Evolutionary conservation across 2,797 vertebrate species (phyloP), one percentile per base, ranked within the genome.

Genomic region (Microctenopoma stevenorrisi): DNA sequence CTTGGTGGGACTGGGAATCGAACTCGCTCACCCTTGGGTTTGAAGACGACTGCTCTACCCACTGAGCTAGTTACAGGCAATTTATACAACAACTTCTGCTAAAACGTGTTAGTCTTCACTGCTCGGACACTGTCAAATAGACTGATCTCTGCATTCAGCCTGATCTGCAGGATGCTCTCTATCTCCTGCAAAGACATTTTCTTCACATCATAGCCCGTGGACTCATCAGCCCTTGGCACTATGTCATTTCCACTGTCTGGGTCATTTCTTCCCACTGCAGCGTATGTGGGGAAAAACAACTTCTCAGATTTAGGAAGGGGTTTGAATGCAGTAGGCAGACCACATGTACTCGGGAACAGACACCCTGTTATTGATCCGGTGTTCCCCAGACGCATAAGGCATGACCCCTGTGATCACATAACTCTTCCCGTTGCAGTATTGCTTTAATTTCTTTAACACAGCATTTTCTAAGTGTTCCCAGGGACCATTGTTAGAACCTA

Each of bases 241-340:
- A 93, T 88, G 47, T 90, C 87, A 48, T 87, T 69, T 6, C 57
- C 46, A 14, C 92, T 93, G 53, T 62, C 38, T 0, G 0, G 56
- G 68, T 92, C 87, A 3, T 93, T 93, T 56, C 91, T 85, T 49
- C 90, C 91, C 35, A 92, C 71, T 13, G 90, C 92, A 22, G 89
- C 91, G 5, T 82, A 84, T 1, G 84, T 76, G 10, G 91, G 91
- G 55, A 92, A 92, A 62, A 68, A 54, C 1, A 14, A 8, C 37
- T 1, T 50, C 43, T 26, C 35, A 6, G 7, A 4, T 4, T 42
- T 0, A 1, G 81, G 78, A 1, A 89, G 70, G 48, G 74, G 3
- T 28, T 42, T 78, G 61, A 80, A 85, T 15, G 51, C 55, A 58
- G 61, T 69, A 52, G 55, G 57, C 25, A 48, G 52, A 47, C 18